Evolutionary conservation across 2,888 invertebrate species (phyloP), one percentile per base, ranked within the genome.

Genomic region (Cheilosia vernalis): DNA sequence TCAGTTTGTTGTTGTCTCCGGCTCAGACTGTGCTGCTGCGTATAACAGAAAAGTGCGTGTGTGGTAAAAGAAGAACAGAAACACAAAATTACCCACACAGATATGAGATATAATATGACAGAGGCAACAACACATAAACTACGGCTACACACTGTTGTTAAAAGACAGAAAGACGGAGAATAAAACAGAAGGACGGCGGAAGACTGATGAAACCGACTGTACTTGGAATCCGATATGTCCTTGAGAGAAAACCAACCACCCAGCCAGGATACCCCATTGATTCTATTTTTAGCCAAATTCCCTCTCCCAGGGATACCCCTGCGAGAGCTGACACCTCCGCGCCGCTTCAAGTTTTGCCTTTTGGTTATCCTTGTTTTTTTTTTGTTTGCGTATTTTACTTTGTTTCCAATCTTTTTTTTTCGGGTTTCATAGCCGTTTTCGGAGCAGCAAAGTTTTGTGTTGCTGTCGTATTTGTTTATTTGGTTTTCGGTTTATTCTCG

Each of bases 231-330:
- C 73, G 73, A 83, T 58, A 67, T 83, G 83, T 79, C 83, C 83
- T 83, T 83, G 83, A 78, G 73, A 51, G 67, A 47, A 60, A 69
- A 61, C 15, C 33, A 58, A 9, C 47, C 44, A 61, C 47, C 55
- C 24, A 27, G 58, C 55, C 24, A 27, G 58, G 56, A 72, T 61
- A 55, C 58, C 55, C 56, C n/a, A 56, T 58, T 27, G 56, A 27
- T 63, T 83, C 83, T 83, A 83, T 83, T 83, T 83, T 74, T 83
- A 83, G 83, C 3, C 56, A 40, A 67, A 15, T 51, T 69, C 79
- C 63, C 63, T 74, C 56, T 72, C 67, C 51, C 60, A 56, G 80
- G 67, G 61, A 74, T 47, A 40, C 66, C 61, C 49, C 60, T 17
- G 9, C 40, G 17, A 44, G 5, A 53, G 10, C 60, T 19, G 7